phyloP scores from a whole-genome alignment of 2,113 vertebrate species.

The Piliocolobus tephrosceles region DNA sequence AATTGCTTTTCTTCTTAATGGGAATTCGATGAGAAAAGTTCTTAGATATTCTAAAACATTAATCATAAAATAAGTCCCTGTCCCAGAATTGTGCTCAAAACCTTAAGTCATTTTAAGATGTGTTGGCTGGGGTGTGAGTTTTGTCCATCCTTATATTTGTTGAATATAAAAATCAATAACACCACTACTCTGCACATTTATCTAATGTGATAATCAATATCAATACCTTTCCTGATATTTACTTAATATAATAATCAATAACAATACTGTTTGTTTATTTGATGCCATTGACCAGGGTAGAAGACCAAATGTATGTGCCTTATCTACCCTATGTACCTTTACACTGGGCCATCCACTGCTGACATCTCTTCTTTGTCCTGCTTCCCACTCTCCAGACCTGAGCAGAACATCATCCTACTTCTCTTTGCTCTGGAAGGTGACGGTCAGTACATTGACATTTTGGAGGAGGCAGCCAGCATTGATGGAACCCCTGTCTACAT shows the following conservation, averaged over 20 bases:
- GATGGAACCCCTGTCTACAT: not conserved
- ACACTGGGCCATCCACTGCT: not conserved
- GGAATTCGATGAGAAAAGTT: slow-evolving; percentile 62
- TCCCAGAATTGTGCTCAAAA: slow-evolving; percentile 41
- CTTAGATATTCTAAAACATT: slow-evolving; percentile 47
- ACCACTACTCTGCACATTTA: slow-evolving; percentile 56
- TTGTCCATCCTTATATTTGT: slow-evolving; percentile 52
- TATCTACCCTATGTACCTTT: not conserved
- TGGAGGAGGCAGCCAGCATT: not conserved
- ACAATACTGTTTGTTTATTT: slow-evolving; percentile 74
- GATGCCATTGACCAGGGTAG: slow-evolving; percentile 52
- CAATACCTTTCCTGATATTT: slow-evolving; percentile 74
- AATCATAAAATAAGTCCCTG: slow-evolving; percentile 70
- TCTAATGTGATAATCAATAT: slow-evolving; percentile 73
- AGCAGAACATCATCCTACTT: not conserved
- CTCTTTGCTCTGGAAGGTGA: not conserved
- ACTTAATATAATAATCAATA: slow-evolving; percentile 76
- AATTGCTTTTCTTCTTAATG: slow-evolving; percentile 69
- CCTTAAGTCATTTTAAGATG: slow-evolving; percentile 45
- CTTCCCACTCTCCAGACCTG: not conserved
- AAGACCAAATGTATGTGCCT: slow-evolving; percentile 48
- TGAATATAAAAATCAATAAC: slow-evolving; percentile 73
- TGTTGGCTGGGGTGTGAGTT: slow-evolving; percentile 1
- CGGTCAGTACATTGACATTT: not conserved
- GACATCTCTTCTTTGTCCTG: not conserved